phyloP scores from a whole-genome alignment of 2,797 vertebrate species.

The Myiotriccus ornatus region DNA sequence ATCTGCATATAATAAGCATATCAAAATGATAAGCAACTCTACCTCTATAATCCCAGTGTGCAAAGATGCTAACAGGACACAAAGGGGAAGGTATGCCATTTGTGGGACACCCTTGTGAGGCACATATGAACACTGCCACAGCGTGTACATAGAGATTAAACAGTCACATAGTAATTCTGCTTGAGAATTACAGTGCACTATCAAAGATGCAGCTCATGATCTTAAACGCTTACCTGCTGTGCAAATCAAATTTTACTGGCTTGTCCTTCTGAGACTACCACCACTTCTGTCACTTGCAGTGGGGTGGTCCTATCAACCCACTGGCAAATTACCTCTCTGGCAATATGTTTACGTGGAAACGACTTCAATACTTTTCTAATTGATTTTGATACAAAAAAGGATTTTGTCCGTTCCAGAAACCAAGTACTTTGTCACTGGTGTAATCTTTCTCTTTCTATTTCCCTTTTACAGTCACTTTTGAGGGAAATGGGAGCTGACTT shows the following conservation, averaged over 20 bases:
- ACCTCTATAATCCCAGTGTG: background rate
- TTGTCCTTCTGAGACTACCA: background rate
- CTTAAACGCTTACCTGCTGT: background rate
- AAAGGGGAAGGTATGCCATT: background rate
- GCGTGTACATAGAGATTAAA: background rate
- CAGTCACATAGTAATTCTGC: background rate
- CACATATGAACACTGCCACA: background rate
- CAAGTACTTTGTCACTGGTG: background rate
- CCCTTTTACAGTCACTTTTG: background rate
- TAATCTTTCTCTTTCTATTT: background rate
- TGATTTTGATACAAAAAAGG: background rate
- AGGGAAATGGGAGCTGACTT: background rate
- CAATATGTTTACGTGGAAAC: background rate
- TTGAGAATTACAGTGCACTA: background rate
- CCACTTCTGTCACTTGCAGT: background rate
- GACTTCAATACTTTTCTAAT: background rate
- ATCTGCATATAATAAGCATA: background rate
- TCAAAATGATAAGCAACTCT: background rate
- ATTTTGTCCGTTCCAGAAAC: background rate
- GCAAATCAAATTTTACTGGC: rapidly evolving
- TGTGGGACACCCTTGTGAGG: background rate
- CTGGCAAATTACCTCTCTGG: background rate
- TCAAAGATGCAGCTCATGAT: background rate
- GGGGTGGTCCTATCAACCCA: background rate
- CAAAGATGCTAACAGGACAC: background rate